Percentiles rank a stretch among this genome's conserved stretches.
Evolutionary conservation across 2,797 vertebrate genomes (phyloP).

Genomic region (Kryptopterus vitreolus): DNA sequence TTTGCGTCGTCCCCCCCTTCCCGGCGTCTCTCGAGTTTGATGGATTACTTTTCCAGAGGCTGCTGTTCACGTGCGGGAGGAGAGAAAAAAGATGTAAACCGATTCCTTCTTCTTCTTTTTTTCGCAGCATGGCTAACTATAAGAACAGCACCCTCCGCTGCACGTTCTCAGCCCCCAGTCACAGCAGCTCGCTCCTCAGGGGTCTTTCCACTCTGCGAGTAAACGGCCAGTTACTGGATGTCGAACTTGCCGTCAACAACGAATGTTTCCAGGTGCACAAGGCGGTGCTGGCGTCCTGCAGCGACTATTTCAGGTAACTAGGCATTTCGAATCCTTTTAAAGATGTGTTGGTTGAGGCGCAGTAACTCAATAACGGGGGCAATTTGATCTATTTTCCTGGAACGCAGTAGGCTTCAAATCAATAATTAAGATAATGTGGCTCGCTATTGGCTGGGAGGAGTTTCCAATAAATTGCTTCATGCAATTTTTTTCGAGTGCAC

Average conservation of each 20-base stretch:
- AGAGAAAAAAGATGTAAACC: constrained; percentile 40
- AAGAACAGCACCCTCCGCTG: constrained; percentile 89
- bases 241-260: constrained; percentile 88
- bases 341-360: neutral
- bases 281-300: constrained; percentile 96
- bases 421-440: constrained; percentile 11
- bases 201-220: constrained; percentile 88
- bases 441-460: neutral
- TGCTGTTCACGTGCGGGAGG: constrained; percentile 9
- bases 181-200: constrained; percentile 89
- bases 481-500: neutral
- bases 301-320: constrained; percentile 94
- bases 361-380: neutral
- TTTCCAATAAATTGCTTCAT: neutral
- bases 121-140: constrained; percentile 88
- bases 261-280: constrained; percentile 94
- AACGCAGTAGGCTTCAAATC: neutral
- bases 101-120: constrained; percentile 66
- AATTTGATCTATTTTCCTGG: constrained; percentile 10
- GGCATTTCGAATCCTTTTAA: neutral
- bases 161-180: constrained; percentile 91
- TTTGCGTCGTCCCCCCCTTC: too few relatives aligned
- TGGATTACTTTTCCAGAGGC: constrained; percentile 13
- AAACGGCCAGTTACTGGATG: constrained; percentile 92
- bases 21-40: constrained; percentile 30